These are phyloP conservation scores for Oryzias celebensis DNA, from an alignment of 2,113 vertebrate genomes.

Conservation along the genomic window DNA sequence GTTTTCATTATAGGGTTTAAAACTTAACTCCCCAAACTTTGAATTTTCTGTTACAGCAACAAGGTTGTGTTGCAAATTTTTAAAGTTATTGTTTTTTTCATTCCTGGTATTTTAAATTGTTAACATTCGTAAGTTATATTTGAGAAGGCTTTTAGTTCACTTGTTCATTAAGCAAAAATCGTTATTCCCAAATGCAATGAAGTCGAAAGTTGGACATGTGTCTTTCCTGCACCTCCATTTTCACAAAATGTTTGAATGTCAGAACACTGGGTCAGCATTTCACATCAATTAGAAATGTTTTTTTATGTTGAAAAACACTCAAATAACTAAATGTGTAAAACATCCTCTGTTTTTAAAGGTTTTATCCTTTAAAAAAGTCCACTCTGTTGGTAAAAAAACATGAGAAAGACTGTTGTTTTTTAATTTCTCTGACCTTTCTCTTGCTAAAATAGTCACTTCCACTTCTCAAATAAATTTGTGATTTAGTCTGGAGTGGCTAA, in stretches of 20 bases:
- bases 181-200: too few species aligned
- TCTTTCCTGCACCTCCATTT: slow-evolving; percentile 30
- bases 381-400: background rate
- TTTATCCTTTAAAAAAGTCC: slow-evolving; percentile 10
- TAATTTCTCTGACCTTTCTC: slow-evolving; percentile 17
- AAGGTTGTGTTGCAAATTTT: too few species aligned
- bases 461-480: slow-evolving; percentile 36
- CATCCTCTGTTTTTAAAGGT: slow-evolving; percentile 10
- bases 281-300: slow-evolving; percentile 58
- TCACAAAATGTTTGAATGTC: slow-evolving; percentile 41
- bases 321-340: slow-evolving; percentile 20
- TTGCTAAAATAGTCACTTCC: slow-evolving; percentile 18
- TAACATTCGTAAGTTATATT: too few species aligned
- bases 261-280: slow-evolving; percentile 49
- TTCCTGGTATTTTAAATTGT: too few species aligned
- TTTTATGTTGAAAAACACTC: slow-evolving; percentile 34
- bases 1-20: too few species aligned
- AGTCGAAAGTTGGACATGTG: background rate
- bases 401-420: slow-evolving; percentile 1
- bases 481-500: slow-evolving; percentile 62
- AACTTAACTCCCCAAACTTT: too few species aligned
- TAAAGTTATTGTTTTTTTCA: too few species aligned
- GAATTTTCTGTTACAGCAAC: too few species aligned
- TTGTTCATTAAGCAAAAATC: too few species aligned
- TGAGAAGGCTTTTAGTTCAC: too few species aligned